Conservation (phyloP, 2,113 vertebrate genomes). For the Elephas maximus region DNA sequence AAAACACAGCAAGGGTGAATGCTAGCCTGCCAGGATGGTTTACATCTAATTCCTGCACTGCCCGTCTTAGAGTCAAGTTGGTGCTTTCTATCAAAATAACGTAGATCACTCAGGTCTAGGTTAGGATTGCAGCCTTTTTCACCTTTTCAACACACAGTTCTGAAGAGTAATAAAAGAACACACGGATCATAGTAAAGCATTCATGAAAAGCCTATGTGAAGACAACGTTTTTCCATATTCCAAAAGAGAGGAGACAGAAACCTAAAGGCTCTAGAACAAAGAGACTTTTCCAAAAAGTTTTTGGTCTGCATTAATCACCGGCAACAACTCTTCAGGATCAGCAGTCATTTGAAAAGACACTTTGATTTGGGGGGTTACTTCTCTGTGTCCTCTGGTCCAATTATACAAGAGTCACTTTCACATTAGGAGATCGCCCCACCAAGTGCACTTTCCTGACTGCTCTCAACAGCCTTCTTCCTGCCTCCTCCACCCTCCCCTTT, state of each 20-base stretch:
- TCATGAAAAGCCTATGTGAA: neutral
- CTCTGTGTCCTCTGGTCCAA: constrained; percentile 43
- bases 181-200: neutral
- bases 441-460: constrained; percentile 44
- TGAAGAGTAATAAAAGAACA: too few species aligned
- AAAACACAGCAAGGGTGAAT: too few species aligned
- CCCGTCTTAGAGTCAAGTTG: too few species aligned
- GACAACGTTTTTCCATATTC: neutral
- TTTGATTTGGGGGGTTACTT: neutral
- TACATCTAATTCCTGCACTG: too few species aligned
- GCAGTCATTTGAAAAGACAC: too few species aligned
- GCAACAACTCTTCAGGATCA: too few species aligned
- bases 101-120: too few species aligned
- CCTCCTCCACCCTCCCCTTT: neutral
- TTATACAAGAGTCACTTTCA: neutral
- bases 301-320: neutral
- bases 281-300: neutral
- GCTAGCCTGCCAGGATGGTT: too few species aligned
- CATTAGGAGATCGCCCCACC: neutral
- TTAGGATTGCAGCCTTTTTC: too few species aligned
- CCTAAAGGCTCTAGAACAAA: constrained; percentile 7
- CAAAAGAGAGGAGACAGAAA: neutral
- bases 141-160: too few species aligned
- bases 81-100: too few species aligned
- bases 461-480: neutral